Base-by-base conservation (phyloP, 2,113 vertebrate genomes). In the Riparia riparia region DNA sequence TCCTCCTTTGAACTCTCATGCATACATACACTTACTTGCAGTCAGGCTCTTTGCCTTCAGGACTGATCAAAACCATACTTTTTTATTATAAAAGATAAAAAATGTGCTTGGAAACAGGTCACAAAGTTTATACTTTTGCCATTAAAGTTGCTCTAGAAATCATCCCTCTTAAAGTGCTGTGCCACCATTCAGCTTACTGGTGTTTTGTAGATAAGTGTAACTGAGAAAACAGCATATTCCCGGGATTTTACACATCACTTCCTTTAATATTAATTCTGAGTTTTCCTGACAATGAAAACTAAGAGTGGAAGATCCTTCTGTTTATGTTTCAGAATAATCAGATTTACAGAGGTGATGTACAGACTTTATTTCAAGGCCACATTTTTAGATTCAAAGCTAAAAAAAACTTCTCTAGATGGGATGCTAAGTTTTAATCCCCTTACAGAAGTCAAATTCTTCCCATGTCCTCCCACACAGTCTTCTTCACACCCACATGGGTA, bases 381-480 rank as follows among this genome's bases (percentile, higher is more conserved):
- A 37, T 68, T 90, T 90, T 89, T 85, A 82, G 31, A 56, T 69
- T 53, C 19, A 9, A 78, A 88, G 66, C 21, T 94, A 68, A 91
- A 81, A 66, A 66, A 65, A 66, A 69, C 11, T 47, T 95, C 84
- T 72, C 42, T 79, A 76, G n/a, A 76, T 61, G 64, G 51, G 56
- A 50, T 89, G 63, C 61, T 92, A 96, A 93, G 44, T 77, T 76
- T 70, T 39, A 69, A 81, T 63, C 25, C 31, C 39, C 47, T 84
- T 47, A 94, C 15, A 74, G 90, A 91, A 95, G 73, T 77, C 53
- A 70, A 69, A 92, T 76, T 57, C 74, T 71, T 90, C 82, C 87
- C 63, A 63, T 76, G 54, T 78, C 69, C 71, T 90, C 84, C 82
- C 71, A 81, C 66, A 26, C 13, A 65, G 24, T 69, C 65, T 81